Evolutionary conservation across 1,140 invertebrate genomes (phyloP), one percentile per base, ranked within the genome.

Genomic region (Diploscapter pachys): DNA sequence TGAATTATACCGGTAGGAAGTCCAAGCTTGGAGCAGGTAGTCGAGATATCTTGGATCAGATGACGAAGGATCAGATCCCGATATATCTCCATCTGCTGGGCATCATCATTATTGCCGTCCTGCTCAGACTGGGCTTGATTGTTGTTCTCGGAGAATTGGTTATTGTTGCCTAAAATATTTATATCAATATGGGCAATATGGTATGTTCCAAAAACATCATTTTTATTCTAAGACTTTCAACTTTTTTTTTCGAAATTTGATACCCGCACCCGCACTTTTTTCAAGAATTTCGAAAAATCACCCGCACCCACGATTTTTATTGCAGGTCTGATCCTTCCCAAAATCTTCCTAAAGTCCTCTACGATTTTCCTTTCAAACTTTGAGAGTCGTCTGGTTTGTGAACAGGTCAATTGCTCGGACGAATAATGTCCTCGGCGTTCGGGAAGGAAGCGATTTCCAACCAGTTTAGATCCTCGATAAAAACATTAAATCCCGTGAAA

Each of bases 1-100:
- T 50, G 31, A 31, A 67, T 53, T 62, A 56, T 77, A 65, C 72
- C 77, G 31, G 77, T 83, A 6, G 82, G 82, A 49, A 84, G 72
- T 9, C 72, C 70, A 11, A 84, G 81, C 56, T 82, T 85, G 31
- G 77, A 56, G 68, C 83, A 85, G 8, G 82, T 85, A 3, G 77
- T 82, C 48, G 61, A 78, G 71, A 85, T 84, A 61, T 84, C 82
- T 51, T 84, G 82, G 55, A 84, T 80, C 8, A 83, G 72, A 72
- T 85, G 82, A 50, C 83, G 66, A 52, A 85, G 69, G 64, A 85
- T 83, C 66, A 84, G 74, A 69, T 84, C 82, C 56, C 82, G 51
- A 61, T 85, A 85, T 68, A 84, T 82, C 62, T 83, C 83, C 63
- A 83, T 83, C 49, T 81, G 80, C 5, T 72, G 73, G 54, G 71